A percentile compares a stretch with the other conserved stretches of the same genome.
phyloP scores from a whole-genome alignment of 2,888 invertebrate species.

The Drosophila siamana region DNA sequence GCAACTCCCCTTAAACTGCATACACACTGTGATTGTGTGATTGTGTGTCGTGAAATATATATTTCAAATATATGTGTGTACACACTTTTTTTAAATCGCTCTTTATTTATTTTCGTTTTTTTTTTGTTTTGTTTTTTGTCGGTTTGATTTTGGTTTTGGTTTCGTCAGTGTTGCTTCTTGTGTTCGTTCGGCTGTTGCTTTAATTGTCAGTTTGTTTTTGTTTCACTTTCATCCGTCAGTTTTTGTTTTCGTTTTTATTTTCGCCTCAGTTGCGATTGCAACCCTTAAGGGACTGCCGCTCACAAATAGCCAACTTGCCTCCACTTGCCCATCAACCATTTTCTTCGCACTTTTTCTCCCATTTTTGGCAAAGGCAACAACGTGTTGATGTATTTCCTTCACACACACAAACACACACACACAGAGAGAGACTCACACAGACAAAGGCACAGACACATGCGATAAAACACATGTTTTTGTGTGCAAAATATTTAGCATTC shows the following conservation, averaged over 20 bases:
- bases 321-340: neutral
- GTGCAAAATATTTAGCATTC: constrained; percentile 59
- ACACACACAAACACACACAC: constrained; percentile 13
- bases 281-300: constrained; percentile 31
- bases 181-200: constrained; percentile 2
- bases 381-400: constrained; percentile 66
- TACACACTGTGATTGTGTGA: constrained; percentile 1
- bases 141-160: neutral
- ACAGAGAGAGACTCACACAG: constrained; percentile 14
- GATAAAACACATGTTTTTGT: constrained; percentile 63
- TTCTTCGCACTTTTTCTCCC: constrained; percentile 27
- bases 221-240: constrained; percentile 31
- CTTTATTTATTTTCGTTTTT: too few relatives aligned
- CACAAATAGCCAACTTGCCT: neutral
- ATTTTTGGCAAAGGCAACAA: constrained; percentile 55
- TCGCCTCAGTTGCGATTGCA: constrained; percentile 39
- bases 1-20: constrained; percentile 1
- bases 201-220: constrained; percentile 22
- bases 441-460: constrained; percentile 9
- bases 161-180: neutral
- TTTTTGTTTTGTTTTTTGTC: neutral
- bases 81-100: constrained; percentile 18
- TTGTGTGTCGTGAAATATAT: neutral
- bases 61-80: neutral
- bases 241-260: constrained; percentile 65